phyloP scores from a whole-genome alignment of 2,888 invertebrate genomes.

The Dyspetes luteomarginatus region DNA sequence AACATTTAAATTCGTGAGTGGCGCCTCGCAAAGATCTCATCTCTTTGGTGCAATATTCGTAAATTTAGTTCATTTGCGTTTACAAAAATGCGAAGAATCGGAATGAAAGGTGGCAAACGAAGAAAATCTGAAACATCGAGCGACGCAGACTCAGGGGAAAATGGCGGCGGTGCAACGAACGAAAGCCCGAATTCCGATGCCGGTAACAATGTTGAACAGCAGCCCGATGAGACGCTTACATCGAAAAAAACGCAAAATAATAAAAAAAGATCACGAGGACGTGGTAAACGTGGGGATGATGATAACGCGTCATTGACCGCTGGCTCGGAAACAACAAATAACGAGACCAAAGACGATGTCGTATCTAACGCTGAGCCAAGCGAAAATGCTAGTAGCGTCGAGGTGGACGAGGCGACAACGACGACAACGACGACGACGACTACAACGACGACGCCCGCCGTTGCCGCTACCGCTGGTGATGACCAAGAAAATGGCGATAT shows the following conservation, averaged over 20 bases:
- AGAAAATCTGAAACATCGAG: conserved; percentile 78
- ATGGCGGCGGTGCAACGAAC: conserved; percentile 75
- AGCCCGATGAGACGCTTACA: neutral
- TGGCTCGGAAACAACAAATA: conserved; percentile 44
- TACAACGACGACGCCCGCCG: conserved; percentile 54
- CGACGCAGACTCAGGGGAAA: conserved; percentile 79
- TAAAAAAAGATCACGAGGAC: conserved; percentile 49
- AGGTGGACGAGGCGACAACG: conserved; percentile 66
- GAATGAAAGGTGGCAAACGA: conserved; percentile 79
- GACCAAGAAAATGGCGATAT: conserved; percentile 75
- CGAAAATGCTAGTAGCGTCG: no score
- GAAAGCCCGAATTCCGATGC: conserved; percentile 39
- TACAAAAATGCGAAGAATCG: conserved; percentile 81
- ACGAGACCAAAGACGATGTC: conserved; percentile 66
- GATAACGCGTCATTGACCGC: conserved; percentile 59
- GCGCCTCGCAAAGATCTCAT: neutral
- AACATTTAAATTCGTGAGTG: conserved; percentile 1
- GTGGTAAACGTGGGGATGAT: conserved; percentile 63
- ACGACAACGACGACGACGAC: conserved; percentile 69
- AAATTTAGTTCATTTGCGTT: neutral
- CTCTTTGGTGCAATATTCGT: no score
- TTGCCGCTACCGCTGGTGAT: no score
- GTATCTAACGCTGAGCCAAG: no score
- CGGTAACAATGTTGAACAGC: conserved; percentile 50
- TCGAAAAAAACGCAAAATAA: conserved; percentile 51